These are phyloP conservation scores for Tautogolabrus adspersus DNA, from an alignment of 2,113 vertebrate genomes.

Conservation along the genomic window DNA sequence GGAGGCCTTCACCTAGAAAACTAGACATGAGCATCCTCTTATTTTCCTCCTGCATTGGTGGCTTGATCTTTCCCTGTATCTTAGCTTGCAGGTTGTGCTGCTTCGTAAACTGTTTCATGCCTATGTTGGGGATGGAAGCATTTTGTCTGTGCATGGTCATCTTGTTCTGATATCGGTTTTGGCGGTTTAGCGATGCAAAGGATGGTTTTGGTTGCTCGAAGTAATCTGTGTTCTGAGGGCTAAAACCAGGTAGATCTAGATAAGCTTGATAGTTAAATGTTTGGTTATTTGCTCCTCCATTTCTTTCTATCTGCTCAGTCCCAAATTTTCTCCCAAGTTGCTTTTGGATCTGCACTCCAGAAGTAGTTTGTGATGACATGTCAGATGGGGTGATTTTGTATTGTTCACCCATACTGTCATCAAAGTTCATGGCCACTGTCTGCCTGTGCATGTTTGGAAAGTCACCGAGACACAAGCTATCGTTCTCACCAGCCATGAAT, in stretches of 20 bases:
- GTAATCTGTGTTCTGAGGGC: slow-evolving; percentile 46
- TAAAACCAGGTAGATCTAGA: slow-evolving; percentile 58
- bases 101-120: slow-evolving; percentile 57
- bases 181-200: slow-evolving; percentile 28
- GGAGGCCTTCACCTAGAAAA: slow-evolving; percentile 41
- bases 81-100: slow-evolving; percentile 55
- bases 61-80: slow-evolving; percentile 55
- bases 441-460: slow-evolving; percentile 64
- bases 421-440: slow-evolving; percentile 51
- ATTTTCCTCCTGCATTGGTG: slow-evolving; percentile 67
- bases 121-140: slow-evolving; percentile 8
- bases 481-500: slow-evolving; percentile 58
- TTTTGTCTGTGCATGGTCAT: slow-evolving; percentile 51
- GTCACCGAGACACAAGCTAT: slow-evolving; percentile 28
- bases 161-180: slow-evolving; percentile 63
- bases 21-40: slow-evolving; percentile 41
- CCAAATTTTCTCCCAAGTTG: slow-evolving; percentile 54
- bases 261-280: slow-evolving; percentile 29
- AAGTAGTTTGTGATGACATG: slow-evolving; percentile 48
- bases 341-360: slow-evolving; percentile 56
- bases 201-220: slow-evolving; percentile 51
- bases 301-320: slow-evolving; percentile 48
- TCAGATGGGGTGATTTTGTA: slow-evolving; percentile 60
- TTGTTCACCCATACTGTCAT: slow-evolving; percentile 67
- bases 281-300: slow-evolving; percentile 39